phyloP scores from a whole-genome alignment of 2,797 vertebrate genomes.

The Coilia nasus region DNA sequence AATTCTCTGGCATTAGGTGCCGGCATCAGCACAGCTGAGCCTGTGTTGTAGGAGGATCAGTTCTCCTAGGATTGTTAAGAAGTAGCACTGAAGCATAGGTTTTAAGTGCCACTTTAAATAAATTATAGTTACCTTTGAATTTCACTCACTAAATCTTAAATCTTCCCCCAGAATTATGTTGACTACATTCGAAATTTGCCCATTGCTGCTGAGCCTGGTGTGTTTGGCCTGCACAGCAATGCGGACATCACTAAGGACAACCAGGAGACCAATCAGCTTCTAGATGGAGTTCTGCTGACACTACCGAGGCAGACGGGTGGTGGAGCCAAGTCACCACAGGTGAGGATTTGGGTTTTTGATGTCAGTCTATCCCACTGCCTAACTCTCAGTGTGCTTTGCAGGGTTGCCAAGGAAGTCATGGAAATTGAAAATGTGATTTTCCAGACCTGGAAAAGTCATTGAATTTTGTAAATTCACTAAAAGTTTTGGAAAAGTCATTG shows the following conservation, averaged over 20 bases:
- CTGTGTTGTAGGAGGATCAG: too few species aligned
- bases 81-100: too few species aligned
- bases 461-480: too few species aligned
- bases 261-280: conserved; percentile 92
- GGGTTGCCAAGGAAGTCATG: too few species aligned
- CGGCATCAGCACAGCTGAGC: too few species aligned
- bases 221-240: conserved; percentile 92
- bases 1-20: too few species aligned
- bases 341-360: conserved; percentile 57
- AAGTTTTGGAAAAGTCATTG: too few species aligned
- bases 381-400: not conserved
- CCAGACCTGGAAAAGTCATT: too few species aligned
- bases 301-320: conserved; percentile 85
- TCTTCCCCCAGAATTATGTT: conserved; percentile 78
- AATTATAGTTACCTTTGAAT: not conserved
- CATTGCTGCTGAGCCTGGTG: conserved; percentile 83
- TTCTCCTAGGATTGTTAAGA: too few species aligned
- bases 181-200: conserved; percentile 85
- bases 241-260: conserved; percentile 95
- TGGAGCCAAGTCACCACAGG: conserved; percentile 88
- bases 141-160: not conserved
- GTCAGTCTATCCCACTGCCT: not conserved
- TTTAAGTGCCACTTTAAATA: not conserved
- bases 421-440: too few species aligned
- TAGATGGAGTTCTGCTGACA: conserved; percentile 87